A percentile compares a stretch with the other conserved stretches of the same genome.
phyloP scores from a whole-genome alignment of 2,113 vertebrate species.

The Oryzias javanicus region DNA sequence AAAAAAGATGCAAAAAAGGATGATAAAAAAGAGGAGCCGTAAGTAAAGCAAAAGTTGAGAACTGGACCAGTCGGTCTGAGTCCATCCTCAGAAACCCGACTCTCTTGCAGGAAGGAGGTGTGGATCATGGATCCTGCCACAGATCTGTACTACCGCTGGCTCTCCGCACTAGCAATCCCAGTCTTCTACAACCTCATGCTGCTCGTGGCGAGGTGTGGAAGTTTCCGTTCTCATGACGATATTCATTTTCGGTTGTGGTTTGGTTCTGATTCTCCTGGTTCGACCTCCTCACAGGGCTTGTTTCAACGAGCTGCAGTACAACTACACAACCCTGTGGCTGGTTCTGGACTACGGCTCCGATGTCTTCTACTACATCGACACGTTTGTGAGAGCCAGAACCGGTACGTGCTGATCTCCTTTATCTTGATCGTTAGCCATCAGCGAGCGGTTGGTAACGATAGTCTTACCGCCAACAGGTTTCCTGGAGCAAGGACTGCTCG shows the following conservation, averaged over 20 bases:
- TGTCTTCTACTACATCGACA: slow-evolving; percentile 80
- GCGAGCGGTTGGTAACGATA: not conserved
- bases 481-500: slow-evolving; percentile 94
- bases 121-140: slow-evolving; percentile 90
- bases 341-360: slow-evolving; percentile 87
- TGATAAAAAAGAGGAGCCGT: slow-evolving; percentile 66
- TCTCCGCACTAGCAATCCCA: slow-evolving; percentile 78
- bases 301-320: slow-evolving; percentile 88
- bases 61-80: not conserved
- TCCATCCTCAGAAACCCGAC: not conserved
- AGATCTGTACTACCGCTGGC: slow-evolving; percentile 89
- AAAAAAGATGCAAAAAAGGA: slow-evolving; percentile 51
- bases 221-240: not conserved
- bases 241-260: no score
- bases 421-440: not conserved
- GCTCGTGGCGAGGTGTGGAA: slow-evolving; percentile 86
- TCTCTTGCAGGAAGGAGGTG: slow-evolving; percentile 69
- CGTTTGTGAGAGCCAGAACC: slow-evolving; percentile 85
- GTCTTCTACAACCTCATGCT: slow-evolving; percentile 94
- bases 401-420: slow-evolving; percentile 70
- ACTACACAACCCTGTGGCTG: slow-evolving; percentile 81
- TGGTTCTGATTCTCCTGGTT: not conserved
- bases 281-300: slow-evolving; percentile 78
- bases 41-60: slow-evolving; percentile 6
- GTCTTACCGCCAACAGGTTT: slow-evolving; percentile 79